These are phyloP conservation scores for Leptarthrus brevirostris DNA, from an alignment of 2,888 invertebrate genomes.

Conservation along the genomic window DNA sequence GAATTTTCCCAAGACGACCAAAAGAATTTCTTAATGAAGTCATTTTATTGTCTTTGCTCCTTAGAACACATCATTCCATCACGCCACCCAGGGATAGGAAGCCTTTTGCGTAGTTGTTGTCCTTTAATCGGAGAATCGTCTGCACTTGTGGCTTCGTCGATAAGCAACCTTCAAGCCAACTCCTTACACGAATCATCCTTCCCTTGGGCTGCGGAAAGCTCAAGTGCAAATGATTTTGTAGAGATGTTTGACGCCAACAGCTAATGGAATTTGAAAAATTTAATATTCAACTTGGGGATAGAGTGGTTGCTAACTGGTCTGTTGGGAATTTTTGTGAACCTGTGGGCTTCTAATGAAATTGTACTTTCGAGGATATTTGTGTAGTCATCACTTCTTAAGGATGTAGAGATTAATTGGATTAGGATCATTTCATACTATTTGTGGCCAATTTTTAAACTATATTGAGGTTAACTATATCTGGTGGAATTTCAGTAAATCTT, in stretches of 20 bases:
- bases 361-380: no score
- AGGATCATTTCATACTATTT: no score
- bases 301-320: slow-evolving; percentile 3
- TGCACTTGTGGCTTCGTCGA: neutral
- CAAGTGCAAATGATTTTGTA: slow-evolving; percentile 30
- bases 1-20: slow-evolving; percentile 29
- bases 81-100: neutral
- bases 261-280: slow-evolving; percentile 49
- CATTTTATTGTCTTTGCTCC: slow-evolving; percentile 44
- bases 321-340: no score
- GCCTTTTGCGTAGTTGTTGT: neutral
- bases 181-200: neutral
- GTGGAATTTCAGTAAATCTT: no score
- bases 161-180: slow-evolving; percentile 7
- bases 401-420: no score
- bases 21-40: slow-evolving; percentile 50
- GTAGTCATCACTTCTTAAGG: no score
- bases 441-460: no score
- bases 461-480: no score
- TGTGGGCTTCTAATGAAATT: no score
- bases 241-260: slow-evolving; percentile 31
- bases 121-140: neutral
- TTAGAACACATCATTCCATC: neutral
- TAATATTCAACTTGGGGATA: slow-evolving; percentile 26
- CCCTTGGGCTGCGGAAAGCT: slow-evolving; percentile 1